These are phyloP conservation scores for Netelia inedita DNA, from an alignment of 2,888 invertebrate genomes.

Conservation along the genomic window DNA sequence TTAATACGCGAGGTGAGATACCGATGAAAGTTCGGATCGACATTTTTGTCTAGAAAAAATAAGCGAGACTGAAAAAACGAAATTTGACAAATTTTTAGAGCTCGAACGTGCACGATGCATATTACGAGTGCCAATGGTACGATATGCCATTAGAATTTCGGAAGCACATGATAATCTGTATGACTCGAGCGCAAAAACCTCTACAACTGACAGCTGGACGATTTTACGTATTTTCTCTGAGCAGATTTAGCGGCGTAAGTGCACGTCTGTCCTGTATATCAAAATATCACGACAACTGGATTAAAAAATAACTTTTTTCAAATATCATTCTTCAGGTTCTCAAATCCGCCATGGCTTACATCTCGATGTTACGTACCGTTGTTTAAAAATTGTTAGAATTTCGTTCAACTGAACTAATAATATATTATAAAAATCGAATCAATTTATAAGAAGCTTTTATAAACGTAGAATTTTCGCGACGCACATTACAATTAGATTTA, in stretches of 20 bases:
- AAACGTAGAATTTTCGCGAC: no score
- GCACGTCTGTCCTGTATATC: background rate
- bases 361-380: conserved; percentile 63
- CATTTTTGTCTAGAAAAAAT: no score
- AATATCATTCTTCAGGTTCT: conserved; percentile 51
- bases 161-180: conserved; percentile 54
- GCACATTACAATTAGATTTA: no score
- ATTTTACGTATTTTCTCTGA: conserved; percentile 65
- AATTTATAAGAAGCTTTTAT: no score
- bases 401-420: background rate
- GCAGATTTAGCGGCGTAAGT: conserved; percentile 49
- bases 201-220: conserved; percentile 60
- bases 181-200: conserved; percentile 51
- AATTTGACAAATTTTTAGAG: conserved; percentile 20
- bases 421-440: no score
- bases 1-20: conserved; percentile 70
- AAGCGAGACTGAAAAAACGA: no score
- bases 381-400: background rate
- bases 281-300: background rate
- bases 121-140: conserved; percentile 51
- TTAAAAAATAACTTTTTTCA: background rate
- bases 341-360: conserved; percentile 64
- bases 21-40: background rate
- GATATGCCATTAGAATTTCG: conserved; percentile 52
- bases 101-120: conserved; percentile 26